Percentiles rank a stretch among this genome's conserved stretches.
These are phyloP conservation scores for Eulemur rubriventer DNA, from an alignment of 2,797 vertebrate species.

Conservation along the genomic window DNA sequence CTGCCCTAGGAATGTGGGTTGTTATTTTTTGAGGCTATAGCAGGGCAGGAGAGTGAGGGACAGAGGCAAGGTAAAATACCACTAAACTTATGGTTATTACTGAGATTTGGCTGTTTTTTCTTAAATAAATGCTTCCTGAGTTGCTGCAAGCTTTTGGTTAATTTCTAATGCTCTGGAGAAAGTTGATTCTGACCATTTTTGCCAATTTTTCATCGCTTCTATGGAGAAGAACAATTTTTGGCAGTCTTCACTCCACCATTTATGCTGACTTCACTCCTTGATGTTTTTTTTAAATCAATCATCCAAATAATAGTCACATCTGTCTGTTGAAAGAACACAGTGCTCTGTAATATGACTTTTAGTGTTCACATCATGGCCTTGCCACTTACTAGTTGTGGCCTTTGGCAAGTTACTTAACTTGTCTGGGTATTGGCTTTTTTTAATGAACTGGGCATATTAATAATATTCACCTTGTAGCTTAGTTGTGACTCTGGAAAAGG, in stretches of 20 bases:
- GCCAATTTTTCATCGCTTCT: neutral
- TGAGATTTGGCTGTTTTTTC: neutral
- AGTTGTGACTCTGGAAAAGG: neutral
- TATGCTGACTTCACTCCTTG: neutral
- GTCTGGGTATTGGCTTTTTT: neutral
- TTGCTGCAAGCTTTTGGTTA: neutral
- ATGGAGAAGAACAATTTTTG: neutral
- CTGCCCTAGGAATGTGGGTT: neutral
- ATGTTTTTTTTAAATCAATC: neutral
- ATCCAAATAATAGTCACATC: neutral
- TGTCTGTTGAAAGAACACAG: neutral
- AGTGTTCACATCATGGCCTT: neutral
- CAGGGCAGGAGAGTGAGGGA: neutral
- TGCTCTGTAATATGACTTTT: neutral
- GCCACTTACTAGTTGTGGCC: neutral
- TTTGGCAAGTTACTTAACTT: neutral
- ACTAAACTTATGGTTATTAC: neutral
- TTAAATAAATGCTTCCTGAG: neutral
- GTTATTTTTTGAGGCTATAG: neutral
- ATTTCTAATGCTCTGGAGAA: slow-evolving; percentile 20
- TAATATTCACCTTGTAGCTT: neutral
- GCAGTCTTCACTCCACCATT: neutral
- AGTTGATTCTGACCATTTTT: neutral
- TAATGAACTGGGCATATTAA: neutral
- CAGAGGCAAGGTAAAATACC: neutral